A percentile compares a stretch with the other conserved stretches of the same genome.
Conservation (phyloP, 2,888 invertebrate genomes). For the Priocnemis perturbator region DNA sequence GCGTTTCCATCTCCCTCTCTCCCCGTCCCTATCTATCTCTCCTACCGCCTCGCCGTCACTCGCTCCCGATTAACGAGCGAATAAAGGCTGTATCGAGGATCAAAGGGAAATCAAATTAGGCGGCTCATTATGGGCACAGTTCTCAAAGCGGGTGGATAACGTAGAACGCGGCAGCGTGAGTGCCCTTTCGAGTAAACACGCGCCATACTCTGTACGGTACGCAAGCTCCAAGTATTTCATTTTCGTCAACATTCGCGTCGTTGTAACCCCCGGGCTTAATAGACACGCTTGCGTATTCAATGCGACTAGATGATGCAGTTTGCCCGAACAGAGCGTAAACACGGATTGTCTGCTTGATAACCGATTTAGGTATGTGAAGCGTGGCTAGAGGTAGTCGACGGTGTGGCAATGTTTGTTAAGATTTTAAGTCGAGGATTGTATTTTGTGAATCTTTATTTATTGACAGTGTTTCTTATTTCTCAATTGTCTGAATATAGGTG, state of each 20-base stretch:
- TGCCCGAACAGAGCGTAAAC: background rate
- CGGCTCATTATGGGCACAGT: conserved; percentile 34
- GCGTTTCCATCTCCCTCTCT: too few relatives aligned
- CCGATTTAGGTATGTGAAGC: too few relatives aligned
- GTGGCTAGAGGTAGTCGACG: too few relatives aligned
- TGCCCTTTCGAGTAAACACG: conserved; percentile 25
- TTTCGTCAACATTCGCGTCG: conserved; percentile 22
- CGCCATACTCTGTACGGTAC: conserved; percentile 13
- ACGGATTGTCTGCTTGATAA: conserved; percentile 5
- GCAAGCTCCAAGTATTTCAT: conserved; percentile 31
- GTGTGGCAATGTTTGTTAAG: too few relatives aligned
- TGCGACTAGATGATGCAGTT: conserved; percentile 12
- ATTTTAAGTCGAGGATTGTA: too few relatives aligned
- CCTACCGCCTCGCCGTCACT: too few relatives aligned
- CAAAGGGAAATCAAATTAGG: conserved; percentile 50
- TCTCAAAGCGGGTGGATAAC: conserved; percentile 27
- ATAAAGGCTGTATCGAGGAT: conserved; percentile 35
- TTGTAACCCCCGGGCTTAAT: conserved; percentile 13
- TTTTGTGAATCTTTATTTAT: too few relatives aligned
- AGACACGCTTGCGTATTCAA: background rate
- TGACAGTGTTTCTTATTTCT: too few relatives aligned
- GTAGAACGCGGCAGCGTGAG: too few relatives aligned
- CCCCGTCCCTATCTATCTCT: too few relatives aligned
- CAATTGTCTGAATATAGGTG: too few relatives aligned
- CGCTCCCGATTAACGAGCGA: conserved; percentile 33